A percentile compares a stretch with the other conserved stretches of the same genome.
Evolutionary conservation across 2,797 vertebrate genomes (phyloP).

Genomic region (Peromyscus attwateri): DNA sequence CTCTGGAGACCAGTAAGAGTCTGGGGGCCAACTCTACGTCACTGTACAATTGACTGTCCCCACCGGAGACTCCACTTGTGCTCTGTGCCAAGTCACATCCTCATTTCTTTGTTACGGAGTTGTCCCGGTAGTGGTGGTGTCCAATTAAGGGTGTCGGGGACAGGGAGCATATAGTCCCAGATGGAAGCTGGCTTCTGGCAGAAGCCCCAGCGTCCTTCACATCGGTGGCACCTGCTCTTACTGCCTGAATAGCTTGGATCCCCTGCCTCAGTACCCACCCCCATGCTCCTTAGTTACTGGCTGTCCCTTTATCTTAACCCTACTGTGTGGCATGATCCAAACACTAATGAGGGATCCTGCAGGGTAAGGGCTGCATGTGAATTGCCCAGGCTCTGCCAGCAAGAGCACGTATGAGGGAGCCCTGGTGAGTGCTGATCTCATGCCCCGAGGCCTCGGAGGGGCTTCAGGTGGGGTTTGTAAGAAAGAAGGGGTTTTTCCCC

Average conservation of each 20-base stretch:
- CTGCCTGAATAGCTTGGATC: conserved; percentile 66
- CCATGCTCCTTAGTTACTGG: conserved; percentile 63
- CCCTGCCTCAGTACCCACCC: conserved; percentile 48
- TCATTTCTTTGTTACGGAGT: neutral
- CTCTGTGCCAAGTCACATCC: neutral
- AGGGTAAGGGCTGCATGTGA: conserved; percentile 43
- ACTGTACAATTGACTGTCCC: neutral
- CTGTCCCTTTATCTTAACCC: conserved; percentile 83
- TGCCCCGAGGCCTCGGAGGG: neutral
- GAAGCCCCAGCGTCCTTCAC: neutral
- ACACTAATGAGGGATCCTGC: conserved; percentile 78
- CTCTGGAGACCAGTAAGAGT: neutral
- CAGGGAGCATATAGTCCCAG: too few species aligned
- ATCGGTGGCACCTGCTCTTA: conserved; percentile 87
- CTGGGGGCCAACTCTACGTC: rapidly evolving
- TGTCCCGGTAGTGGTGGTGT: neutral
- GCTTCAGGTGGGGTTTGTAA: neutral
- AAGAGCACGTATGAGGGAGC: neutral
- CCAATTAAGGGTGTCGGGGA: neutral
- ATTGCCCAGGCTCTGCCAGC: neutral
- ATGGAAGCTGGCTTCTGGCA: neutral
- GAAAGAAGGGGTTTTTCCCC: neutral
- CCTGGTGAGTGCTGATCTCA: neutral
- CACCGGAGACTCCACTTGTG: rapidly evolving
- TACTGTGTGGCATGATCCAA: conserved; percentile 16